These are phyloP conservation scores for Diprion similis DNA, from an alignment of 1,140 invertebrate genomes.

Conservation along the genomic window DNA sequence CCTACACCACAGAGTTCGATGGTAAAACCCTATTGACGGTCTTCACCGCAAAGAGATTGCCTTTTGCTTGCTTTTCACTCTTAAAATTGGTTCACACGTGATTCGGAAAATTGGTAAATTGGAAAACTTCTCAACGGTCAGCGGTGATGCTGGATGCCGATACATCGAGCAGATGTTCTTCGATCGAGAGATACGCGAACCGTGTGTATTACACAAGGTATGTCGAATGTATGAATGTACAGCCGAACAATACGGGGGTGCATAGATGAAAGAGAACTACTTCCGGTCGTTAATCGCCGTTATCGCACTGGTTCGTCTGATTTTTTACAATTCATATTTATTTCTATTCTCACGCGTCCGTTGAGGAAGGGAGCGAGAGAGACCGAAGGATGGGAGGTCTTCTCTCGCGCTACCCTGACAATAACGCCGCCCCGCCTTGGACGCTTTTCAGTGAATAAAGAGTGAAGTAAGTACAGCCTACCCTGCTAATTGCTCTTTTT, in stretches of 20 bases:
- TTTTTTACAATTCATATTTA: background rate
- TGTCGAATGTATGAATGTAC: too few species aligned
- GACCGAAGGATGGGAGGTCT: too few species aligned
- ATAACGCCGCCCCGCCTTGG: background rate
- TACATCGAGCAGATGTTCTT: too few species aligned
- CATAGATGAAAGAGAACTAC: background rate
- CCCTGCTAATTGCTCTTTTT: slow-evolving; percentile 5
- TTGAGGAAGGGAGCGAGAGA: too few species aligned
- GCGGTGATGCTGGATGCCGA: too few species aligned
- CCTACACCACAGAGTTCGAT: background rate
- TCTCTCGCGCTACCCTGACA: background rate
- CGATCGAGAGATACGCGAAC: too few species aligned
- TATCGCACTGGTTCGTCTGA: background rate
- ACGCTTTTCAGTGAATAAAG: background rate
- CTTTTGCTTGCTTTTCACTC: background rate
- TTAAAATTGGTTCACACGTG: background rate
- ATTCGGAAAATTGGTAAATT: background rate
- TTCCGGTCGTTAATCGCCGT: background rate
- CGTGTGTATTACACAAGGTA: too few species aligned
- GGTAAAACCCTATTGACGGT: slow-evolving; percentile 1
- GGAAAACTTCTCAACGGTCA: background rate
- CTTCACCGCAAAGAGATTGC: slow-evolving; percentile 11
- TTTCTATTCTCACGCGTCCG: background rate
- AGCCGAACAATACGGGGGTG: background rate
- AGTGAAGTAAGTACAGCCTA: slow-evolving; percentile 4